These are phyloP conservation scores for Hemicentrotus pulcherrimus DNA, from an alignment of 35 echinoderm and acorn worm species.

Conservation along the genomic window DNA sequence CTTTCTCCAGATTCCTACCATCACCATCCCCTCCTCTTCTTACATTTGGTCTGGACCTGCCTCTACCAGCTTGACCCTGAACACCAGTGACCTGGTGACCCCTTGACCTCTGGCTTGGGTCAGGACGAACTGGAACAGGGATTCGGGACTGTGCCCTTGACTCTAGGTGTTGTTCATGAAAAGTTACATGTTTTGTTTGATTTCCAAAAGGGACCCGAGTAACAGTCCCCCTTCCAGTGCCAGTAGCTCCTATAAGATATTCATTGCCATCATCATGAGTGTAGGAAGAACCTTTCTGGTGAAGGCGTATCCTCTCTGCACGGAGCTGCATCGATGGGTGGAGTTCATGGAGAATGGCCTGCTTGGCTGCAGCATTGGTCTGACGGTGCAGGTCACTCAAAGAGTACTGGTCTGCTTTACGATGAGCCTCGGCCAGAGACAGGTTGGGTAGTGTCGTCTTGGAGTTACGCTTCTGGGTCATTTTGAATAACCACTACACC, in stretches of 20 bases:
- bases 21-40: background rate
- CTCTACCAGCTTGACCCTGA: background rate
- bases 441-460: background rate
- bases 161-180: background rate
- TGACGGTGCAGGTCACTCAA: slow-evolving; percentile 38
- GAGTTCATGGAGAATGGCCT: slow-evolving; percentile 43
- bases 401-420: background rate
- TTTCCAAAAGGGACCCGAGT: background rate
- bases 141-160: background rate
- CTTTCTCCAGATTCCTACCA: background rate
- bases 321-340: slow-evolving; percentile 32
- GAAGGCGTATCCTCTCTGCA: slow-evolving; percentile 33
- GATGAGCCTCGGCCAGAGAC: slow-evolving; percentile 1
- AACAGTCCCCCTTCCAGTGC: background rate
- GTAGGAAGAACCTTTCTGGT: background rate
- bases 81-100: background rate
- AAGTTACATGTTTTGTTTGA: background rate
- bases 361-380: slow-evolving; percentile 36
- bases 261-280: background rate
- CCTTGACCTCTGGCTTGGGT: background rate
- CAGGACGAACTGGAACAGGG: slow-evolving; percentile 26
- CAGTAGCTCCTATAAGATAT: background rate
- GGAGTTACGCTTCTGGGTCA: background rate
- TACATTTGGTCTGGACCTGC: background rate
- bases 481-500: background rate